Evolutionary conservation across 2,113 vertebrate species (phyloP), one percentile per base, ranked within the genome.

Genomic region (Prietella phreatophila): DNA sequence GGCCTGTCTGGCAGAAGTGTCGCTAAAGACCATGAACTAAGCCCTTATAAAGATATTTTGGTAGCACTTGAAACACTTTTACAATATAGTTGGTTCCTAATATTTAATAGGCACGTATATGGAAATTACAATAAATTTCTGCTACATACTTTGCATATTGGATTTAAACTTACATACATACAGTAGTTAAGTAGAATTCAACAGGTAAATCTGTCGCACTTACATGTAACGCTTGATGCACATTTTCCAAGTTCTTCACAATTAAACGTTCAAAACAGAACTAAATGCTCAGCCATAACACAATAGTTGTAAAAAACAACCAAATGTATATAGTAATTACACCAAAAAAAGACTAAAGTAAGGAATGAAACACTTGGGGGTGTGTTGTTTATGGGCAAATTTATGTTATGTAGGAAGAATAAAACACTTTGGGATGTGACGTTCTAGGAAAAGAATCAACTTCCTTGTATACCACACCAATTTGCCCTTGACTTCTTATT

Each of bases 1-100:
- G 84, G 82, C 58, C 58, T 33, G 73, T 75, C 85, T 92, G 86
- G 56, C 75, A 71, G 14, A 55, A 61, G 71, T 81, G 27, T 85
- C 30, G 15, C 50, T 58, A 27, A 50, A 53, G 1, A 75, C 39
- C 36, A 20, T 47, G 36, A 47, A 71, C 30, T 20, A 33, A 39
- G 69, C 69, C 20, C n/a, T 69, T 15, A 5, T 69, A 69, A 5
- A 73, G 73, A 76, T 47, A 76, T 76, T 47, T 78, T 17, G 0
- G 47, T 78, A 20, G 20, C 19, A 14, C 33, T 76, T 27, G 25
- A 6, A 9, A 50, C 47, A 50, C 47, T 47, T 76, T 47, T 47
- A 13, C 20, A 76, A 13, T 47, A 27, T 76, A 25, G 39, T 27
- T 50, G 22, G 22, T 4, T 50, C 73, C 22, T 50, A 27, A 76